A percentile compares a stretch with the other conserved stretches of the same genome.
These are phyloP conservation scores for Dermochelys coriacea DNA, from an alignment of 2,797 vertebrate species.

Conservation along the genomic window DNA sequence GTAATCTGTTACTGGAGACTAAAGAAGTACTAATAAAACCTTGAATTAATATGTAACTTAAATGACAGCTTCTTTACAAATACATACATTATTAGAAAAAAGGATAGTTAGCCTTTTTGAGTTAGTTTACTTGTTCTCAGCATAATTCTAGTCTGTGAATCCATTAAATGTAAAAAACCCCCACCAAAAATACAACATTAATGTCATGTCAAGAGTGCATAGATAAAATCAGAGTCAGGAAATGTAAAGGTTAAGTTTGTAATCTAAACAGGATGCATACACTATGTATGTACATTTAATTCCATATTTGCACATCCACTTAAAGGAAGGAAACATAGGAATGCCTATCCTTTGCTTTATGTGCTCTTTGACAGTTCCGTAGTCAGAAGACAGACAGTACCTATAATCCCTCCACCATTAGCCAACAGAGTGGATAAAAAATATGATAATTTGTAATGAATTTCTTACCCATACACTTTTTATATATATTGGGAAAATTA, in stretches of 20 bases:
- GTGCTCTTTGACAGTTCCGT: background rate
- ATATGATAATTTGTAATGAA: background rate
- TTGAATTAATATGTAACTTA: slow-evolving; percentile 84
- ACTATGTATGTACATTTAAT: background rate
- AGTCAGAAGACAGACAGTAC: background rate
- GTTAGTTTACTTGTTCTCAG: slow-evolving; percentile 8
- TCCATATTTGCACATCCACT: background rate
- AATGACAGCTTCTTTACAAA: slow-evolving; percentile 71
- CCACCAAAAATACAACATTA: background rate
- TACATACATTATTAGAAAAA: slow-evolving; percentile 48
- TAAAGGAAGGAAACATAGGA: background rate
- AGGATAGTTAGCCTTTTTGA: slow-evolving; percentile 4
- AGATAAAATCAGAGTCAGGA: background rate
- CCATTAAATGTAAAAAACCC: background rate
- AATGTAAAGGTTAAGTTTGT: background rate
- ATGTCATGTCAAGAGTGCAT: background rate
- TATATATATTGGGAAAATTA: background rate
- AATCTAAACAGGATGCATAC: background rate
- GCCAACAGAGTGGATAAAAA: background rate
- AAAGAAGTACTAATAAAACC: slow-evolving; percentile 71
- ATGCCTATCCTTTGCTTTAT: background rate
- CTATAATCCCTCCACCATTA: background rate
- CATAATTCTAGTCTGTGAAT: background rate
- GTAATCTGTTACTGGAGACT: slow-evolving; percentile 78
- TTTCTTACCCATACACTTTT: background rate